phyloP scores from a whole-genome alignment of 2,888 invertebrate species.

The Brenthis hecate region DNA sequence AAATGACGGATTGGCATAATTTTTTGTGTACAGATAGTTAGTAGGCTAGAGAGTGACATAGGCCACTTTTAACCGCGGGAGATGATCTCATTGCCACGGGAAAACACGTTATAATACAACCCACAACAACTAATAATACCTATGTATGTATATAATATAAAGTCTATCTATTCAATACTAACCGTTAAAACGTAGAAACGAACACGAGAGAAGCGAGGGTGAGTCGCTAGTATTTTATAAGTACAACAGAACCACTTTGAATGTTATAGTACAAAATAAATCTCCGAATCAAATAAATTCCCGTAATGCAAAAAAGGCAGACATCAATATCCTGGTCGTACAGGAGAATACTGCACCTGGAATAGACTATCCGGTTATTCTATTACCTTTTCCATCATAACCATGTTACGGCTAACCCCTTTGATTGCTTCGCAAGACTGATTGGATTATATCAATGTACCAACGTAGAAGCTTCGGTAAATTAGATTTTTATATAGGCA shows the following conservation, averaged over 20 bases:
- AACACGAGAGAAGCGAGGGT: no score
- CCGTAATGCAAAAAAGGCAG: slow-evolving; percentile 23
- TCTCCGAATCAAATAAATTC: slow-evolving; percentile 12
- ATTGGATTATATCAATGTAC: slow-evolving; percentile 36
- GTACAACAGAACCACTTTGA: not conserved
- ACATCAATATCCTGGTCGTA: slow-evolving; percentile 64
- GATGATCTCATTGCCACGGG: no score
- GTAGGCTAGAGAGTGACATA: no score
- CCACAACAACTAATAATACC: no score
- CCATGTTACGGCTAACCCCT: slow-evolving; percentile 33
- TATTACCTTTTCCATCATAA: slow-evolving; percentile 40
- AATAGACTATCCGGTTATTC: slow-evolving; percentile 34
- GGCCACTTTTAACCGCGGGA: no score
- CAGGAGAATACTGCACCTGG: slow-evolving; percentile 39
- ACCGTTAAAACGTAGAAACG: no score
- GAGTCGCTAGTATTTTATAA: no score
- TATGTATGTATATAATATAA: no score
- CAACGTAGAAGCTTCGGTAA: slow-evolving; percentile 3
- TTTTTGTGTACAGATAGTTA: no score
- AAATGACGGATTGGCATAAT: no score
- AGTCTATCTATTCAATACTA: no score
- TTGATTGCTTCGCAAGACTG: slow-evolving; percentile 34
- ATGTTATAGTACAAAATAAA: not conserved
- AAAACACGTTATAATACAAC: no score
- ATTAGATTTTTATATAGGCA: not conserved